These are phyloP conservation scores for Tychaedon coryphoeus DNA, from an alignment of 2,113 vertebrate species.

Conservation along the genomic window DNA sequence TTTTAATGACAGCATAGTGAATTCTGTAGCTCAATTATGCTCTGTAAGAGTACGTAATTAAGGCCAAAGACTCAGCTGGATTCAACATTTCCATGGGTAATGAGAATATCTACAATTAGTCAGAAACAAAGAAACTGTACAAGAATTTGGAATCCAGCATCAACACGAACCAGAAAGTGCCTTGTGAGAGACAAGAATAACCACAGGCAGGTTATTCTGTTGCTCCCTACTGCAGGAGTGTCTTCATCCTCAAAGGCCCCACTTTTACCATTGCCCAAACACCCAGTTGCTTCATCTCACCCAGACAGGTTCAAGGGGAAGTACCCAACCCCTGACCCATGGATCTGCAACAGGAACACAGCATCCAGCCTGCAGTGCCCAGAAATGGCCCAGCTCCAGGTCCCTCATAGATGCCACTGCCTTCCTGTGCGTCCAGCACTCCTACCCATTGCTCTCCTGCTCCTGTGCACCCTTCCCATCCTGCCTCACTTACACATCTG, in stretches of 20 bases:
- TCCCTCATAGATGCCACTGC: background rate
- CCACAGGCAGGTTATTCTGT: background rate
- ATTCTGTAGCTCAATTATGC: background rate
- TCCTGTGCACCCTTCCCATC: background rate
- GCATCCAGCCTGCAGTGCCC: background rate
- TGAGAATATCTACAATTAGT: background rate
- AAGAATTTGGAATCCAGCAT: background rate
- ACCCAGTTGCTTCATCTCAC: background rate
- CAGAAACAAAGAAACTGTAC: background rate
- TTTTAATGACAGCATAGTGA: background rate
- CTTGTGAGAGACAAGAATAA: background rate
- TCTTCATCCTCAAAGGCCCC: background rate
- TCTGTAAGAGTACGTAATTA: background rate
- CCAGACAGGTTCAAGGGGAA: background rate
- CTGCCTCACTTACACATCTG: background rate
- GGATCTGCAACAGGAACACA: background rate
- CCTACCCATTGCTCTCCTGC: background rate
- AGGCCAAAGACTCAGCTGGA: background rate
- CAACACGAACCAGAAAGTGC: background rate
- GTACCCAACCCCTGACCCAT: too few species aligned
- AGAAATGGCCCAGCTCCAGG: background rate
- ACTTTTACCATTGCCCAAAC: background rate
- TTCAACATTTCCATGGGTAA: background rate
- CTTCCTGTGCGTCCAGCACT: background rate
- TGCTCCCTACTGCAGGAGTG: background rate